Conservation (phyloP, 2,888 invertebrate species). For the Pandemis corylana region DNA sequence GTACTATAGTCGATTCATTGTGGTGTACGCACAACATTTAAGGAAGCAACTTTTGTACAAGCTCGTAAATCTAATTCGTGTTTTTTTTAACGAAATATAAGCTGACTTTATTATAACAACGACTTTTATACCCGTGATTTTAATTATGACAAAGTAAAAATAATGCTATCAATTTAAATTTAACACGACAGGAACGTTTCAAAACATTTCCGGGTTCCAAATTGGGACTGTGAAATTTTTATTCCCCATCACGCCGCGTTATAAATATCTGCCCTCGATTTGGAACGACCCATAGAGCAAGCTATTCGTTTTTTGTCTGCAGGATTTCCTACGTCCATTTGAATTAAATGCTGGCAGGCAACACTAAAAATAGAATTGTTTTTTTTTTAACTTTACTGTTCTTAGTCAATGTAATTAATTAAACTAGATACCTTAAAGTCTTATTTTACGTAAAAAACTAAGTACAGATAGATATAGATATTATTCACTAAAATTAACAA, state of each 20-base stretch:
- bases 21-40: too few species aligned
- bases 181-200: slow-evolving; percentile 18
- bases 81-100: neutral
- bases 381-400: neutral
- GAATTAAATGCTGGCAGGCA: slow-evolving; percentile 45
- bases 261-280: slow-evolving; percentile 45
- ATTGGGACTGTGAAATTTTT: slow-evolving; percentile 49
- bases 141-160: neutral
- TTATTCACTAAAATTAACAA: neutral
- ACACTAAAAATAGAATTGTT: neutral
- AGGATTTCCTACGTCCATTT: slow-evolving; percentile 32
- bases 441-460: too few species aligned
- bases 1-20: too few species aligned
- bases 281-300: slow-evolving; percentile 27
- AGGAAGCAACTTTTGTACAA: neutral
- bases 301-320: slow-evolving; percentile 40
- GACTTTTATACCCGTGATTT: neutral
- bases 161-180: neutral
- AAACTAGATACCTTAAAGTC: neutral
- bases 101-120: neutral
- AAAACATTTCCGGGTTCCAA: slow-evolving; percentile 47
- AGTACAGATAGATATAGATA: neutral
- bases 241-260: slow-evolving; percentile 46
- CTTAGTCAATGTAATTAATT: neutral
- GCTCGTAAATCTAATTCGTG: neutral